Conservation (phyloP, 2,888 invertebrate genomes). For the Acholoe squamosa region DNA sequence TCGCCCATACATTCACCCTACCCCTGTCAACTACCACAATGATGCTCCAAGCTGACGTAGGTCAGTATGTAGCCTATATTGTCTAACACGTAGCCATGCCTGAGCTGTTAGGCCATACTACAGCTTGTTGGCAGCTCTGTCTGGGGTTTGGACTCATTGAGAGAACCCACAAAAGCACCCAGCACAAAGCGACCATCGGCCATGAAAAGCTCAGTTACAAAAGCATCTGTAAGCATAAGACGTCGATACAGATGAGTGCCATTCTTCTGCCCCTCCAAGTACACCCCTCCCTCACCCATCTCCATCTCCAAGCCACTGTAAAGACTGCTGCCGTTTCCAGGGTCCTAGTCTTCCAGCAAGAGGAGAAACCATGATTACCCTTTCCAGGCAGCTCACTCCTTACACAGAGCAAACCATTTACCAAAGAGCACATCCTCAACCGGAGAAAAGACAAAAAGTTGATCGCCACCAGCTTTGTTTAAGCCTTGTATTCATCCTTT, state of each 20-base stretch:
- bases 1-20: too few relatives aligned
- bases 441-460: background rate
- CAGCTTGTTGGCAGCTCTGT: too few relatives aligned
- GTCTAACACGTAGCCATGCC: too few relatives aligned
- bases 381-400: background rate
- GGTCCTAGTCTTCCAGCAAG: too few relatives aligned
- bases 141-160: too few relatives aligned
- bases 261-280: background rate
- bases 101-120: too few relatives aligned
- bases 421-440: background rate
- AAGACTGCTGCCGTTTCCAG: too few relatives aligned
- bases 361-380: too few relatives aligned
- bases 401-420: background rate
- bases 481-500: background rate
- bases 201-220: conserved; percentile 15
- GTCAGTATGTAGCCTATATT: too few relatives aligned
- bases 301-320: too few relatives aligned
- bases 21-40: too few relatives aligned
- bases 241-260: background rate
- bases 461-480: conserved; percentile 19
- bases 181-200: background rate
- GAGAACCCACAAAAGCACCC: background rate
- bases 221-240: background rate
- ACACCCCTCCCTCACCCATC: background rate
- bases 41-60: too few relatives aligned